Base-by-base conservation (phyloP, 37 sponge, comb jelly and placozoan genomes). In the Halichondria panicea region DNA sequence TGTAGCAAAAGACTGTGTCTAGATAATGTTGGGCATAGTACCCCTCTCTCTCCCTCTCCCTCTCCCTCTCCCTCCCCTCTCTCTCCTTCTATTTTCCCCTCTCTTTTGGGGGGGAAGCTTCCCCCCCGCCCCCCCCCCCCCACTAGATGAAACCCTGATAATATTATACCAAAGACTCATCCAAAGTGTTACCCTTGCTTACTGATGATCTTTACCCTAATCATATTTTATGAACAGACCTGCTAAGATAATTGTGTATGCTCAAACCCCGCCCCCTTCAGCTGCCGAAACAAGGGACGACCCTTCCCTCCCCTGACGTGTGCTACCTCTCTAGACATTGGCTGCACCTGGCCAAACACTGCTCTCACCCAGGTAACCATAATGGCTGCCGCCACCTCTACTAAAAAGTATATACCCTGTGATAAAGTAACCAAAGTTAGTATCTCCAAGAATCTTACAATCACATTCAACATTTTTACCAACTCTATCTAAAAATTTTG, bases 241-340 rank as follows among this genome's bases (percentile, higher is more conserved):
- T 15, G 15, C 52, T 48, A 48, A 18, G 15, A 48, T 48, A 48
- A 48, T 48, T 18, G 13, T 48, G 15, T 48, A 48, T 48, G 13
- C 52, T 48, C 52, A 48, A 18, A 18, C 15, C 35, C 63, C 4
- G 46, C 2, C 0, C 61, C 45, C 60, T 12, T 31, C 52, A 76
- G 76, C 65, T 84, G 24, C 77, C 81, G 44, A 53, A 62, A 22
- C 63, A 68, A 63, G 76, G 83, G 13, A 79, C 75, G 0, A 43
- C 61, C 55, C 39, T 66, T 3, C 67, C 68, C 12, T 66, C 75
- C 13, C 75, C 69, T 38, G 60, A 68, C 44, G 77, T 76, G 25
- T 84, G 62, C 74, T 92, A 88, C 66, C 75, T 92, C 58, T 92
- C 93, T 2, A 67, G 85, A 40, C 93, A 92, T 74, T 92, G 93